Base-by-base conservation (phyloP, 2,888 invertebrate genomes). In the Campoletis raptor region DNA sequence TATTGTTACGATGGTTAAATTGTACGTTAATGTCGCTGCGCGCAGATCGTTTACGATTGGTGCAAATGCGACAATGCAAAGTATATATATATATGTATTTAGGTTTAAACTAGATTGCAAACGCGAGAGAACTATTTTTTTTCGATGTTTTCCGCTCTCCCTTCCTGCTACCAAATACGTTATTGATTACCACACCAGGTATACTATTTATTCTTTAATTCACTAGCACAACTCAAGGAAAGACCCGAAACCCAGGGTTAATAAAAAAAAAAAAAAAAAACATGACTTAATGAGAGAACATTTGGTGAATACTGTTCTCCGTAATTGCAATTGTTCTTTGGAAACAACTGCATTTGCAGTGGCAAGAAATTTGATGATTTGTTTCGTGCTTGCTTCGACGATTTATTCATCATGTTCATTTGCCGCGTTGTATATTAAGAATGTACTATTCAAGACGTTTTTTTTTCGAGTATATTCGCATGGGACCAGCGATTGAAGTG, bases 11-110 rank as follows among this genome's bases (percentile, higher is more conserved):
- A 52, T 78, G 54, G 78, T 42, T 84, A 70, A 86, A 86, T 84
- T 78, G 81, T 81, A 81, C 83, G 78, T 86, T 84, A 81, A 86
- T 86, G 83, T 78, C 57, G 42, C 54, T 45, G 57, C 37, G 64
- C 54, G 42, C 78, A 78, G 73, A 86, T 76, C 83, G 66, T 81
- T 86, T 84, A 78, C 86, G 84, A 81, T 81, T 78, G 83, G 81
- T 61, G 67, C 74, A 81, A 86, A 83, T 78, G 30, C 30, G 73
- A 82, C 74, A 42, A 72, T 77, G 73, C 30, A 66, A 66, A 42
- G 69, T 74, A 52, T 30, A 66, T 61, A 37, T 85, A 80, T 42
- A 18, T 69, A 66, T n/a, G n/a, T 69, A 74, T 81, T n/a, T 69
- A 66, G 6, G 4, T 24, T 40, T 37, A 9, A 15, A 42, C 69